A percentile compares a stretch with the other conserved stretches of the same genome.
These are phyloP conservation scores for Olivierus martensii DNA, from an alignment of 1,140 invertebrate species.

Conservation along the genomic window DNA sequence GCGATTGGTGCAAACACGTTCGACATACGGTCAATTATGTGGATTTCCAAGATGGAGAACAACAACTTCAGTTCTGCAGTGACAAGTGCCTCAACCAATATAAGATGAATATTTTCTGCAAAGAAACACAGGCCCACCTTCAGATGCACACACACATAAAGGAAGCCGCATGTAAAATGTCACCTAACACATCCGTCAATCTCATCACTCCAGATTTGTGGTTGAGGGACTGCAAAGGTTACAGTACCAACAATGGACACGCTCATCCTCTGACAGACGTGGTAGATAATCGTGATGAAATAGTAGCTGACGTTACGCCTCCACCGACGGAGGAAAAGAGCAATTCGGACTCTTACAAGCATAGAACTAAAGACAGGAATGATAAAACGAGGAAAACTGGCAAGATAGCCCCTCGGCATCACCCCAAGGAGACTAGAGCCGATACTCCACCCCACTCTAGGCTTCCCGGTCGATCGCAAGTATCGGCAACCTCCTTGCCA, in stretches of 20 bases:
- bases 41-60: slow-evolving; percentile 51
- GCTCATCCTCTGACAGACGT: neutral
- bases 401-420: too few relatives aligned
- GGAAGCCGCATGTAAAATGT: slow-evolving; percentile 24
- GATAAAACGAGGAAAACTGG: too few relatives aligned
- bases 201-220: slow-evolving; percentile 78
- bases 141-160: slow-evolving; percentile 60
- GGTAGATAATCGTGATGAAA: too few relatives aligned
- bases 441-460: too few relatives aligned
- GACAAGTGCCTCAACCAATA: slow-evolving; percentile 89
- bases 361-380: too few relatives aligned
- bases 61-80: slow-evolving; percentile 43
- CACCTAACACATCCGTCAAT: slow-evolving; percentile 23
- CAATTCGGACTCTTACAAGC: too few relatives aligned
- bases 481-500: neutral
- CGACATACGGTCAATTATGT: slow-evolving; percentile 82
- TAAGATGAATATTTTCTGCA: slow-evolving; percentile 90
- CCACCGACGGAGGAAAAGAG: too few relatives aligned
- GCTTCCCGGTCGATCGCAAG: neutral
- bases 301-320: too few relatives aligned
- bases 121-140: slow-evolving; percentile 74
- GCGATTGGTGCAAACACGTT: slow-evolving; percentile 83
- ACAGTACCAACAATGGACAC: neutral
- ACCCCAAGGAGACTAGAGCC: too few relatives aligned
- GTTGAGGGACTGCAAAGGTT: slow-evolving; percentile 42